Conservation (phyloP, 2,797 vertebrate genomes). For the Bufotes viridis region DNA sequence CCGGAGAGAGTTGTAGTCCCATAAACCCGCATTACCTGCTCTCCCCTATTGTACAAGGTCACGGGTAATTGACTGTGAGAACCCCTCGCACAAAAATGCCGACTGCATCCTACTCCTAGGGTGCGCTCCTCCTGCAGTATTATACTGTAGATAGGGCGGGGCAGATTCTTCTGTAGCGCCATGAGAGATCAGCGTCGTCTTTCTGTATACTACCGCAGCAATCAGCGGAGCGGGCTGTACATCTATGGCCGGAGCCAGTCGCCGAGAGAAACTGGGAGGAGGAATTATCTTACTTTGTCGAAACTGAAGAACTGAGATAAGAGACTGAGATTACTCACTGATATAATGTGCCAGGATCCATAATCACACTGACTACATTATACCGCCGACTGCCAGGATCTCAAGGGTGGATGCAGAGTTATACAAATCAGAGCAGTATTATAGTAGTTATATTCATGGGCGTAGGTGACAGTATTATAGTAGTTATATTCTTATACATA, state of each 20-base stretch:
- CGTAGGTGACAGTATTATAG: conserved; percentile 5
- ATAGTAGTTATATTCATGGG: conserved; percentile 9
- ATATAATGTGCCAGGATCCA: background rate
- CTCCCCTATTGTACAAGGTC: background rate
- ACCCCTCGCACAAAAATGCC: too few relatives aligned
- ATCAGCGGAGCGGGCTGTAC: background rate
- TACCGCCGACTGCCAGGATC: background rate
- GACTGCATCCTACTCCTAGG: background rate
- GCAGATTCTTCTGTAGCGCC: background rate
- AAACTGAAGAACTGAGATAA: background rate
- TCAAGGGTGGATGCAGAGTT: background rate
- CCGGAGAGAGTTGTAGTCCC: too few relatives aligned
- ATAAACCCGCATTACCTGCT: background rate
- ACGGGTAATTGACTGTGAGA: background rate
- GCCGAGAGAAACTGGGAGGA: background rate
- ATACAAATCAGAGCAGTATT: background rate
- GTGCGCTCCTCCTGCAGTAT: background rate
- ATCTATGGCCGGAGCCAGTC: background rate
- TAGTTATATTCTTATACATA: conserved; percentile 6
- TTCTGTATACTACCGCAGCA: background rate
- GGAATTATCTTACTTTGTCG: background rate
- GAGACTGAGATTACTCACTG: background rate
- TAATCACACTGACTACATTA: background rate
- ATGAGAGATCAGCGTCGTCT: background rate
- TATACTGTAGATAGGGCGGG: background rate